These are phyloP conservation scores for Podabrus alpinus DNA, from an alignment of 2,888 invertebrate species.

Conservation along the genomic window DNA sequence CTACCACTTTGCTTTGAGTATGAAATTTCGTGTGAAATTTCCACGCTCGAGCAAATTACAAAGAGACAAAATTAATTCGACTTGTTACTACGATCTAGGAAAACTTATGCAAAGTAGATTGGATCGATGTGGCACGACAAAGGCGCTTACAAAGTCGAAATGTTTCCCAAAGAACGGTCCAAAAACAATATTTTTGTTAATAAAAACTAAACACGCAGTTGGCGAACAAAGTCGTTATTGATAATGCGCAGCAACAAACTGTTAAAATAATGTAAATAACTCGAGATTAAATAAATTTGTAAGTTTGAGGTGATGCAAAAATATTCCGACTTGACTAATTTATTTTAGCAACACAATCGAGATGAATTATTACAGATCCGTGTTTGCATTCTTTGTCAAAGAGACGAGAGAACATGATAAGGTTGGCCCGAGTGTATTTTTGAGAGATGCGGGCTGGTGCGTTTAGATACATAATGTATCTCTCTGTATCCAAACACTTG, in stretches of 20 bases:
- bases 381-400: no score
- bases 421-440: neutral
- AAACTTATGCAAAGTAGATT: neutral
- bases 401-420: no score
- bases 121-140: neutral
- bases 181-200: neutral
- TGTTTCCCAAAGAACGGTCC: neutral
- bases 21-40: neutral
- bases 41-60: neutral
- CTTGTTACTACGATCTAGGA: neutral
- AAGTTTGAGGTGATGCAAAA: neutral
- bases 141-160: neutral
- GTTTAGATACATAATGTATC: no score
- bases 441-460: neutral
- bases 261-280: neutral
- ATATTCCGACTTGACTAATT: neutral
- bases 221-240: neutral
- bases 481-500: neutral
- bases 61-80: neutral
- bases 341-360: no score
- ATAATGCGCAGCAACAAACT: neutral
- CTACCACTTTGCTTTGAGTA: neutral
- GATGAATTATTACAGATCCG: no score
- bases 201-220: slow-evolving; percentile 1
- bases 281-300: neutral